Conservation (phyloP, 1,140 invertebrate genomes). For the Pseudomyrmex dendroicus region DNA sequence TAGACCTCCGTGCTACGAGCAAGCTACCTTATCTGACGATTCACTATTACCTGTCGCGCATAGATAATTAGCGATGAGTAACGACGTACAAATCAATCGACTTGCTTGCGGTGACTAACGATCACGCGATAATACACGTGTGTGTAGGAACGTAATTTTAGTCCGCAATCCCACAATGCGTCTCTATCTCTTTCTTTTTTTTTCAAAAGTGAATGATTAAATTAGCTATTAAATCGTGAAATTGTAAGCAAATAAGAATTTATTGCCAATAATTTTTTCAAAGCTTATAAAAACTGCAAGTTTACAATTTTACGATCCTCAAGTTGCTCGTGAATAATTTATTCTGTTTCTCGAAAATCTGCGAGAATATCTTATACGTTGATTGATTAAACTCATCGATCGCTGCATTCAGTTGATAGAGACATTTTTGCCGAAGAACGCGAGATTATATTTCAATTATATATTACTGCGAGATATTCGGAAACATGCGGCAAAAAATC, state of each 20-base stretch:
- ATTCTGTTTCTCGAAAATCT: neutral
- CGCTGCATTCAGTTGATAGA: constrained; percentile 5
- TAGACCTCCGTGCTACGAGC: constrained; percentile 40
- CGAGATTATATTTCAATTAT: constrained; percentile 26
- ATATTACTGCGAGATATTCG: neutral
- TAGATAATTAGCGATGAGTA: constrained; percentile 52
- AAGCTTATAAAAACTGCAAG: neutral
- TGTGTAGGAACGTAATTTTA: neutral
- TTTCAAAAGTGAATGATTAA: constrained; percentile 18
- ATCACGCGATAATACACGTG: neutral
- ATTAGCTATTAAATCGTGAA: neutral
- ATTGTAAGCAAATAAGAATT: neutral
- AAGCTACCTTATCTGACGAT: constrained; percentile 26
- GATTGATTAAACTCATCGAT: neutral
- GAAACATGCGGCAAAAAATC: constrained; percentile 18
- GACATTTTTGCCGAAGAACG: neutral
- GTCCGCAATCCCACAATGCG: neutral
- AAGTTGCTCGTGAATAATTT: neutral
- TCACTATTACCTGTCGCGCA: constrained; percentile 42
- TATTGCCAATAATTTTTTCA: neutral
- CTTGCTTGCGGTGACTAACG: constrained; percentile 13
- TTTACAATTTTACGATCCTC: neutral
- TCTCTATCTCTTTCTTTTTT: no score
- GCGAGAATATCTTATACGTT: neutral
- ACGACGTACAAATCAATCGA: constrained; percentile 35